Evolutionary conservation across 2,888 invertebrate species (phyloP), one percentile per base, ranked within the genome.

Genomic region (Hypsopygia costalis): DNA sequence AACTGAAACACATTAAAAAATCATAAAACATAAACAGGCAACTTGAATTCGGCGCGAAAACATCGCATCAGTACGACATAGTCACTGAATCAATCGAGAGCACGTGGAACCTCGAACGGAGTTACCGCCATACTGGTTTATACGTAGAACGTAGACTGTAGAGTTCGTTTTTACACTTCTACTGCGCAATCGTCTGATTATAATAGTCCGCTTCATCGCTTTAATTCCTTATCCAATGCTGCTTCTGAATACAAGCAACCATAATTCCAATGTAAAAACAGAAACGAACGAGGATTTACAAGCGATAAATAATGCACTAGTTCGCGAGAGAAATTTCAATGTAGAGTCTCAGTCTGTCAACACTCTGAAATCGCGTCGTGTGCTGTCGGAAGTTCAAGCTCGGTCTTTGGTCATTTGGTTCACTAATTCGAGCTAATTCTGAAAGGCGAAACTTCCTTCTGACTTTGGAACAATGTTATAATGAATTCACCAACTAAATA

Each of bases 101-200:
- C 60, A 68, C 80, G 77, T 73, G 49, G 47, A 39, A 29, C 45
- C 69, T 51, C 55, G 46, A 46, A 50, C 51, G 69, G 63, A 73
- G 79, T 69, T 71, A 55, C 67, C 75, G 73, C 68, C 67, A 62
- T 62, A 82, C 82, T 81, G 76, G 55, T 66, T 67, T 16, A 4
- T 55, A 50, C 56, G 54, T 52, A 50, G n/a, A n/a, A n/a, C n/a
- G n/a, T n/a, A n/a, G n/a, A n/a, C n/a, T n/a, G n/a, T n/a, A n/a
- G n/a, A n/a, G 47, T 55, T 60, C 60, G 41, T 35, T 41, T 40
- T 35, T 41, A 39, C 47, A 43, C 41, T 44, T 34, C 16, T 49
- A 55, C 52, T 42, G 46, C 46, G 41, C 36, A 41, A 36, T 41
- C 11, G 6, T 6, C 27, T 33, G 28, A 39, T 33, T 39, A 9